Percentiles rank a stretch among this genome's conserved stretches.
Conservation (phyloP, 1,140 invertebrate genomes). For the Battus philenor region DNA sequence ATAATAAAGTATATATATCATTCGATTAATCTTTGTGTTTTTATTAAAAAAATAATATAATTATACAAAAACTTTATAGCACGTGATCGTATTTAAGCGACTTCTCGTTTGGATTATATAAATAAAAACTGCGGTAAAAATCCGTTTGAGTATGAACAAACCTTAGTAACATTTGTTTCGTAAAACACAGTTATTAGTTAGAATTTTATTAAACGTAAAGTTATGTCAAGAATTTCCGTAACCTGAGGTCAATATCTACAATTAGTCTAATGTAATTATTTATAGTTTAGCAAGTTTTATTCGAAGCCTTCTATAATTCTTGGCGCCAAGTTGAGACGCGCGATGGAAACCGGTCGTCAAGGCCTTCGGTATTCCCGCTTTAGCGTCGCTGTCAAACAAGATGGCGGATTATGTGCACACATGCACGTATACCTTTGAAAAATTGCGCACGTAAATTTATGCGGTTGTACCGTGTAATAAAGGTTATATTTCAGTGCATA, state of each 20-base stretch:
- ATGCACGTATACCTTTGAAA: conserved; percentile 9
- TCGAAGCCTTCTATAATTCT: conserved; percentile 1
- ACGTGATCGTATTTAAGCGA: too few relatives aligned
- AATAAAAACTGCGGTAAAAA: too few relatives aligned
- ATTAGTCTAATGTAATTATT: conserved; percentile 2
- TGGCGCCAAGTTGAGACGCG: conserved; percentile 7
- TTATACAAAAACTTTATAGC: too few relatives aligned
- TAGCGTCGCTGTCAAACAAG: conserved; percentile 28
- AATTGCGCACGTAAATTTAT: background rate
- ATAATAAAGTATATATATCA: too few relatives aligned
- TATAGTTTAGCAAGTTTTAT: conserved; percentile 7
- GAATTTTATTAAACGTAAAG: too few relatives aligned
- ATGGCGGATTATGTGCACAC: conserved; percentile 33
- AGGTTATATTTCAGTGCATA: background rate
- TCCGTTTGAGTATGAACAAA: too few relatives aligned
- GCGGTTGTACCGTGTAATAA: background rate
- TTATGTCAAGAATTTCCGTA: background rate
- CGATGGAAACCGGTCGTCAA: conserved; percentile 56
- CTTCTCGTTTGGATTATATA: too few relatives aligned
- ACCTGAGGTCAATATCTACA: conserved; percentile 1
- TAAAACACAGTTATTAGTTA: too few relatives aligned
- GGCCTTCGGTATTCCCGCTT: conserved; percentile 56
- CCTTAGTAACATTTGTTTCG: too few relatives aligned
- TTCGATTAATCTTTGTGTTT: too few relatives aligned
- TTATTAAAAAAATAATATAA: too few relatives aligned